Evolutionary conservation across 2,888 invertebrate species (phyloP), one percentile per base, ranked within the genome.

Genomic region (Bugulina stolonifera): DNA sequence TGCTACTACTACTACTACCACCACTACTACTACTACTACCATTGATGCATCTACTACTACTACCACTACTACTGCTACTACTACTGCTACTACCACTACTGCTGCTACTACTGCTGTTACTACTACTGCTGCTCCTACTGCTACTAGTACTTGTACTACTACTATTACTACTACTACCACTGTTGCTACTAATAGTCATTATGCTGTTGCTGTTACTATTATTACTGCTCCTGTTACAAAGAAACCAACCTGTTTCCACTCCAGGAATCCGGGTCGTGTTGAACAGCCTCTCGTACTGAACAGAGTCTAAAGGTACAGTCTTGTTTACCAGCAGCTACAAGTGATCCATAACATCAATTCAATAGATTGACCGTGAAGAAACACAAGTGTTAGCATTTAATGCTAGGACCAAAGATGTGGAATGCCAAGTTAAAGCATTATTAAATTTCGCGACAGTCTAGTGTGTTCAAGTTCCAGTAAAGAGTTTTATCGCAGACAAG

Each of bases 201-300:
- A 10, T 25, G 5, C 55, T 55, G n/a, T 23, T 25, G 5, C 22
- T 18, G 5, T 5, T 25, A 55, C 55, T 55, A 55, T 23, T 55
- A 55, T 23, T 23, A 23, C 55, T 55, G 23, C 25, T 23, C 3
- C 55, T 25, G n/a, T 23, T 54, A 54, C 2, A 18, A n/a, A n/a
- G n/a, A n/a, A n/a, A 54, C 74, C 73, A 77, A 83, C 84, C 85
- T 0, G 92, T 90, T 84, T 97, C 95, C 54, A 92, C 87, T 18
- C 98, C 98, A 0, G 99, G 98, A 72, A 95, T 89, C 73, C 99
- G 89, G 0, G 93, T 94, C 0, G 97, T 97, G 86, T 99, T 98
- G 86, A 98, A 99, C 69, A 94, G 89, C 73, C 98, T 88, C 85
- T 98, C 97, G 85, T 99, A 99, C 85, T 99, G 98, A 91, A 93